Base-by-base conservation (phyloP, 2,797 vertebrate genomes). In the Anabacerthia variegaticeps region DNA sequence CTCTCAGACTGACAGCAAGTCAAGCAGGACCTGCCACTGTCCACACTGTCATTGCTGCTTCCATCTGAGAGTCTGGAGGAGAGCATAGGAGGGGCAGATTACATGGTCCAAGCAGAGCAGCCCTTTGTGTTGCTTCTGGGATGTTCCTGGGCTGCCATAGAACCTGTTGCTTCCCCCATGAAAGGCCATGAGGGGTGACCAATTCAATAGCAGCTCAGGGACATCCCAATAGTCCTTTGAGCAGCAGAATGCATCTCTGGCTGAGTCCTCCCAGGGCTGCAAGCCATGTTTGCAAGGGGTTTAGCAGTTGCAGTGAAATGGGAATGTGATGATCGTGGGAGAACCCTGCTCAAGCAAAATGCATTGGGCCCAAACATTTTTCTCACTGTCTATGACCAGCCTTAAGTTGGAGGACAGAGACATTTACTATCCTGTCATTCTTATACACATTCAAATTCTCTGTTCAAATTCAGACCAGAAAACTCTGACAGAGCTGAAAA, bases 141-240 rank as follows among this genome's bases (percentile, higher is more conserved):
- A 32, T 2, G 1, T 30, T 39, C 20, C 24, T 5, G 3, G 51
- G 28, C 51, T 83, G 48, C 28, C 0, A 0, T 11, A 14, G 13
- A 78, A 36, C 16, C 1, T 1, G 10, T 43, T 51, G 65, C 16
- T 6, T 27, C 52, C 21, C 7, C 26, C 4, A 5, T 3, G 52
- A 55, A 58, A 3, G 9, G 7, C 28, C 7, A 2, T 21, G 19
- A 23, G 1, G 18, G 6, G 1, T 71, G 24, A 39, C 10, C 3
- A 3, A 20, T 61, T 76, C 3, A 9, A 17, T 2, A 18, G 46
- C 34, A 82, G 34, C 37, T 22, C 3, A 1, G 7, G 6, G 32
- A 34, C 1, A 0, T 55, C 30, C 22, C 3, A 2, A 7, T 5
- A 63, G n/a, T 9, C 14, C 18, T 12, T 67, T 14, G 1, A 20